Evolutionary conservation across 2,113 vertebrate genomes (phyloP), one percentile per base, ranked within the genome.

Genomic region (Brachypodius melanocephalos): DNA sequence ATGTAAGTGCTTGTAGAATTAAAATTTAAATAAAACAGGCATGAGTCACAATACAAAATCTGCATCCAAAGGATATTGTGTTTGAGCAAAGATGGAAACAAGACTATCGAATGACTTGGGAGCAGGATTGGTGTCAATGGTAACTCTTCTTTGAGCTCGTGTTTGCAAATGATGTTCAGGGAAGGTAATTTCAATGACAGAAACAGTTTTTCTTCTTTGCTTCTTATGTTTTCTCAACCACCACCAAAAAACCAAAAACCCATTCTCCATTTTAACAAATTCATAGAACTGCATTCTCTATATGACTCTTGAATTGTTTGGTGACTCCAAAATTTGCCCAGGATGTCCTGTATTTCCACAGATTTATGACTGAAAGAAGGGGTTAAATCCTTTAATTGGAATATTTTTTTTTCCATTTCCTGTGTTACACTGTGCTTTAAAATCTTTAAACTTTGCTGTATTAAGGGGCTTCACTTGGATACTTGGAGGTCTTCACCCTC

Each of bases 171-270:
- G 5, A n/a, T 79, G 17, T 38, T 71, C 48, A 18, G 8, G 17
- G 12, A 72, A 72, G 34, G 57, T 34, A 12, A 51, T 66, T 76
- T 69, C 46, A 45, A 36, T 24, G 18, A 24, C 7, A 68, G 8
- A 72, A 68, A 11, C 2, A 57, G 1, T 13, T 40, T 67, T 55
- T 71, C 9, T 45, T 49, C 8, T 76, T 79, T 49, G 0, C 2
- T 73, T 79, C 25, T 8, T 9, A 3, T 31, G 1, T n/a, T 58
- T 71, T 72, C 14, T 40, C 6, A 28, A 13, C n/a, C 16, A 18
- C 1, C 9, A 55, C 9, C 5, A 40, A 45, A 71, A 62, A 32
- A 22, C 0, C 4, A 72, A 32, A 10, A 40, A 65, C 5, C 1
- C 3, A 49, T 59, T 46, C 26, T 72, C 24, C 4, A 8, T 48